phyloP scores from a whole-genome alignment of 2,888 invertebrate genomes.

The Chrysina gloriosa region DNA sequence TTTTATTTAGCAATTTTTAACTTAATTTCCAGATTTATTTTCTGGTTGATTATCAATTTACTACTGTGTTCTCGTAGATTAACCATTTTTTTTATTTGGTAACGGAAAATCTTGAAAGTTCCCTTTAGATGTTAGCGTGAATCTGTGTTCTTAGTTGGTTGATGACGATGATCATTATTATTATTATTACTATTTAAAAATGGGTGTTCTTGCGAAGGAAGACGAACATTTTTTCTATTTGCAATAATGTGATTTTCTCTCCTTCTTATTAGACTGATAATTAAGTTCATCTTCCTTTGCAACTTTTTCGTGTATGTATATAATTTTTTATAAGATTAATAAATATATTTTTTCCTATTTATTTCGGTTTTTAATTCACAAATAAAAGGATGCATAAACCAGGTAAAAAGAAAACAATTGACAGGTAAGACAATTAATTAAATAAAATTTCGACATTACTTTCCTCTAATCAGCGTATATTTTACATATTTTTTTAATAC shows the following conservation, averaged over 20 bases:
- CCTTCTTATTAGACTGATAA: slow-evolving; percentile 23
- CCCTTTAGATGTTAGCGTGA: slow-evolving; percentile 15
- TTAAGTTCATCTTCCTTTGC: slow-evolving; percentile 18
- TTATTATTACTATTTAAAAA: neutral
- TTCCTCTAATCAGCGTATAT: too few species aligned
- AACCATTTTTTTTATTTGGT: slow-evolving; percentile 11
- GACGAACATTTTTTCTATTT: slow-evolving; percentile 5
- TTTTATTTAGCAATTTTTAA: slow-evolving; percentile 16
- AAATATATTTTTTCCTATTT: slow-evolving; percentile 30
- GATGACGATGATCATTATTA: neutral
- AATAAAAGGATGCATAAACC: too few species aligned
- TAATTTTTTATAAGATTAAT: slow-evolving; percentile 20
- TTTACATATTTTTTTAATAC: too few species aligned
- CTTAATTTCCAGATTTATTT: slow-evolving; percentile 7
- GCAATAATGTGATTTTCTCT: slow-evolving; percentile 27
- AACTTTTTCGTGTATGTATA: slow-evolving; percentile 14
- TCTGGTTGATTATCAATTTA: slow-evolving; percentile 19
- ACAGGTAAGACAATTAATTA: too few species aligned
- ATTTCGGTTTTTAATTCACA: too few species aligned
- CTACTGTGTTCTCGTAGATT: slow-evolving; percentile 7
- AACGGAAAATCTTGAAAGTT: neutral
- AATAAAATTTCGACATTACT: too few species aligned
- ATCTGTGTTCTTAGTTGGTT: slow-evolving; percentile 32
- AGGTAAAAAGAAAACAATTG: too few species aligned
- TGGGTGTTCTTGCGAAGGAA: slow-evolving; percentile 21